Evolutionary conservation across 2,797 vertebrate species (phyloP), one percentile per base, ranked within the genome.

Genomic region (Philypnodon macrostomus): DNA sequence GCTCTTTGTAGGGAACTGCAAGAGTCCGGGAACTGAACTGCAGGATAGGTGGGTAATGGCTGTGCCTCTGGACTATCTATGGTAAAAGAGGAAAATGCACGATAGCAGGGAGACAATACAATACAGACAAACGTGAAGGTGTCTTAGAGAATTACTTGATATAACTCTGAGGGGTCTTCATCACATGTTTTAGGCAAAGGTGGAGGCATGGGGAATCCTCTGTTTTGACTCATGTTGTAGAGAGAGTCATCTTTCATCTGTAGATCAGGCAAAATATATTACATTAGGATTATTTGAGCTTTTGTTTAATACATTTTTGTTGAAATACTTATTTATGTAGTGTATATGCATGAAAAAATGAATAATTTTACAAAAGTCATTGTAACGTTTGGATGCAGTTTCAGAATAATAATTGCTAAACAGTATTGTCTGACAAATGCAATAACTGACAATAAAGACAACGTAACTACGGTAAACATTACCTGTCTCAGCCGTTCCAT

Each of bases 1-100:
- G 87, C 17, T 95, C 93, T 79, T 94, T 95, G 75, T 89, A 94
- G 0, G 94, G 94, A 46, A 72, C 87, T 2, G 91, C 90, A 58
- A 79, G 58, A 12, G 85, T 93, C 90, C 86, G 78, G 0, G 88
- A 90, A 0, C 49, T 63, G 26, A 15, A 37, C 66, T 95, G 93
- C 84, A 98, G 91, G 63, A 98, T 83, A 23, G 91, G 90, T 1
- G 95, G 94, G 17, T 90, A 85, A 26, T 44, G 39, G 19, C 68
- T 85, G 51, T 86, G 81, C 41, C 62, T 75, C 17, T 72, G 34
- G 19, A 88, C 38, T 21, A 73, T 53, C 92, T 93, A 65, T 56
- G 65, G 24, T 48, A 7, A 18, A 45, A 9, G 62, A 62, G 37
- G 38, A 6, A 29, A 67, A 7, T 64, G 15, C 1, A n/a, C n/a